phyloP scores from a whole-genome alignment of 2,113 vertebrate species.

The Ageneiosus marmoratus region DNA sequence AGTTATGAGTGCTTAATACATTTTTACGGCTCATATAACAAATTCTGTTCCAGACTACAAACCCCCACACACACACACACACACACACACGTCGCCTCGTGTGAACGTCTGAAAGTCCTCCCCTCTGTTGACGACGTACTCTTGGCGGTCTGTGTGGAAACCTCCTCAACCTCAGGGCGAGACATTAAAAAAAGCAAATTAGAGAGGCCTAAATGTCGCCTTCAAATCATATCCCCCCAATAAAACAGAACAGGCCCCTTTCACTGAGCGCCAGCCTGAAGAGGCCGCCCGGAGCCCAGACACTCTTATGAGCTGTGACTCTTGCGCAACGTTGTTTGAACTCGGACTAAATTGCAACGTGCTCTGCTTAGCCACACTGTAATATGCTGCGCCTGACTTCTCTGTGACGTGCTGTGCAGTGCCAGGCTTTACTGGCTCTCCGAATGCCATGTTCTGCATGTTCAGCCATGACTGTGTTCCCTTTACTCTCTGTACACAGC shows the following conservation, averaged over 20 bases:
- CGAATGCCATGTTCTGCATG: neutral
- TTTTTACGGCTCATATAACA: conserved; percentile 32
- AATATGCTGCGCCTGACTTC: neutral
- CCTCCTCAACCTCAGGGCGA: conserved; percentile 45
- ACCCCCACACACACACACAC: conserved; percentile 16
- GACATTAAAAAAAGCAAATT: conserved; percentile 55
- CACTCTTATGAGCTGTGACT: conserved; percentile 9
- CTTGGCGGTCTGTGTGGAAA: conserved; percentile 57
- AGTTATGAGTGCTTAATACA: conserved; percentile 25
- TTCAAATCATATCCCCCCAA: conserved; percentile 53
- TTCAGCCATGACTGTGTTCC: neutral
- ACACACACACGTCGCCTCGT: conserved; percentile 4
- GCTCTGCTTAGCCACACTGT: neutral
- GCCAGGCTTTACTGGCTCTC: neutral
- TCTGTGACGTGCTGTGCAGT: neutral
- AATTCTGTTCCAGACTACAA: conserved; percentile 31
- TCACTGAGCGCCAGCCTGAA: conserved; percentile 33
- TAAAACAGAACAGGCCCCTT: conserved; percentile 53
- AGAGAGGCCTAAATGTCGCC: conserved; percentile 50
- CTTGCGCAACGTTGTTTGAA: conserved; percentile 5
- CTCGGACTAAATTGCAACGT: neutral
- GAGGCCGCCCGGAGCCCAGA: conserved; percentile 15
- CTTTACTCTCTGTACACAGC: neutral
- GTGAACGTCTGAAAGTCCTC: conserved; percentile 19
- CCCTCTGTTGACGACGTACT: conserved; percentile 38